phyloP scores from a whole-genome alignment of 2,888 invertebrate species.

The Lymantria dispar region DNA sequence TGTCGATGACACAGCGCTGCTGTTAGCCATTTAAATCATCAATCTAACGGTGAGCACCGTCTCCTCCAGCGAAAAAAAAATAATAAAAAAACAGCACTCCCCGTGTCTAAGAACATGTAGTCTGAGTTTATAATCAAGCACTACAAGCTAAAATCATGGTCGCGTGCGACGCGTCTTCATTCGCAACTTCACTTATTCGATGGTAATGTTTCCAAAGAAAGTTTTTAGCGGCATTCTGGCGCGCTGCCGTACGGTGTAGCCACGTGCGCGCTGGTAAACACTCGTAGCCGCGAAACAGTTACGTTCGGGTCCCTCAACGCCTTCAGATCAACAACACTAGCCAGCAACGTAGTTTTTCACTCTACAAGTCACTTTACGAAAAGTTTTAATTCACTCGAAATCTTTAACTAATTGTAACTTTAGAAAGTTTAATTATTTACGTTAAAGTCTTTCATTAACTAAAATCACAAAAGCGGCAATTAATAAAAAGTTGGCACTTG shows the following conservation, averaged over 20 bases:
- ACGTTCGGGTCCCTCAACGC: constrained; percentile 14
- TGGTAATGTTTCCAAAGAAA: constrained; percentile 69
- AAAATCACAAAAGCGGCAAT: constrained; percentile 59
- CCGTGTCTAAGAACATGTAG: constrained; percentile 73
- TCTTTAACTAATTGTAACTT: constrained; percentile 47
- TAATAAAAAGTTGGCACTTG: constrained; percentile 63
- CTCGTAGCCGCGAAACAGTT: constrained; percentile 35
- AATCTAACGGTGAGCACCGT: constrained; percentile 72
- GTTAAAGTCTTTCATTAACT: constrained; percentile 35
- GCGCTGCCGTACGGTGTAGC: constrained; percentile 61
- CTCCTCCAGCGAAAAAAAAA: constrained; percentile 80
- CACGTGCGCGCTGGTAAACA: constrained; percentile 77
- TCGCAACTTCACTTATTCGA: constrained; percentile 58
- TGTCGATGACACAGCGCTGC: constrained; percentile 77
- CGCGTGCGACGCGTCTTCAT: constrained; percentile 49
- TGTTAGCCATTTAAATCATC: constrained; percentile 81
- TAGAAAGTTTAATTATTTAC: constrained; percentile 41
- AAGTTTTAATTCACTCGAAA: constrained; percentile 42
- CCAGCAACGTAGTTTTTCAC: constrained; percentile 9
- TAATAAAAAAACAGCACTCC: constrained; percentile 71
- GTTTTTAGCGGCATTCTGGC: constrained; percentile 77
- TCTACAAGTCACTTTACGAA: constrained; percentile 39
- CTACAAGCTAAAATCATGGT: constrained; percentile 72
- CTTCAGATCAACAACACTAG: constrained; percentile 23
- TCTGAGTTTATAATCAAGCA: constrained; percentile 58